phyloP scores from a whole-genome alignment of 2,888 invertebrate species.

The Chaetogeoica ovagalla region DNA sequence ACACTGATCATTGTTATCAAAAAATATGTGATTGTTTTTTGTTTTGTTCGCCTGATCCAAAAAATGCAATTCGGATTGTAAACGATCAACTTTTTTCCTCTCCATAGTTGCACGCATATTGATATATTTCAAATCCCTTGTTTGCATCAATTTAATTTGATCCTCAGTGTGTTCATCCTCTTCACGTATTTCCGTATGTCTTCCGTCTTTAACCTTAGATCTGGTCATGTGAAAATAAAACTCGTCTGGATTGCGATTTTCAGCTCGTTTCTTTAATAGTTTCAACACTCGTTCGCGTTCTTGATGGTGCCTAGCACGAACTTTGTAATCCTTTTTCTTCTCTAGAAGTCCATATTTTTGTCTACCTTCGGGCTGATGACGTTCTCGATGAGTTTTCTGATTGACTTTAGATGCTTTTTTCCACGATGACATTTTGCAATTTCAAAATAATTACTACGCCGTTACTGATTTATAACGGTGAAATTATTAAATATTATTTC shows the following conservation, averaged over 20 bases:
- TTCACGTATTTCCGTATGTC: constrained; percentile 63
- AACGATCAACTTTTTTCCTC: constrained; percentile 72
- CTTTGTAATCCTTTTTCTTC: constrained; percentile 85
- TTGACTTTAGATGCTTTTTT: constrained; percentile 83
- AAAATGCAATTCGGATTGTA: constrained; percentile 80
- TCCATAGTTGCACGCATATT: constrained; percentile 83
- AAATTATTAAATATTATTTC: background rate
- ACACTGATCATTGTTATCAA: constrained; percentile 70
- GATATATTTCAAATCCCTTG: constrained; percentile 86
- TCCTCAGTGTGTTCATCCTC: constrained; percentile 75
- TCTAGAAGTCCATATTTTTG: constrained; percentile 80
- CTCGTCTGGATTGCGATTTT: constrained; percentile 96
- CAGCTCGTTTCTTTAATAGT: constrained; percentile 77
- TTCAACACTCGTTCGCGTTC: constrained; percentile 82
- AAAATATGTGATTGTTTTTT: constrained; percentile 78
- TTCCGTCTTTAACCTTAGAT: constrained; percentile 69
- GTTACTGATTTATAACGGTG: background rate
- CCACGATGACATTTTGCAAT: constrained; percentile 78
- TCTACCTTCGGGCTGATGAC: constrained; percentile 80
- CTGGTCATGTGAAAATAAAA: constrained; percentile 98
- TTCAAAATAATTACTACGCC: background rate
- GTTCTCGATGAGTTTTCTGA: constrained; percentile 81
- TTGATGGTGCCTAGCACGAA: constrained; percentile 77
- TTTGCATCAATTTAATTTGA: constrained; percentile 85
- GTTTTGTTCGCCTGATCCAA: constrained; percentile 72